A percentile compares a stretch with the other conserved stretches of the same genome.
Conservation (phyloP, 92 coral and sea anemone species). For the Plumapathes pennacea region DNA sequence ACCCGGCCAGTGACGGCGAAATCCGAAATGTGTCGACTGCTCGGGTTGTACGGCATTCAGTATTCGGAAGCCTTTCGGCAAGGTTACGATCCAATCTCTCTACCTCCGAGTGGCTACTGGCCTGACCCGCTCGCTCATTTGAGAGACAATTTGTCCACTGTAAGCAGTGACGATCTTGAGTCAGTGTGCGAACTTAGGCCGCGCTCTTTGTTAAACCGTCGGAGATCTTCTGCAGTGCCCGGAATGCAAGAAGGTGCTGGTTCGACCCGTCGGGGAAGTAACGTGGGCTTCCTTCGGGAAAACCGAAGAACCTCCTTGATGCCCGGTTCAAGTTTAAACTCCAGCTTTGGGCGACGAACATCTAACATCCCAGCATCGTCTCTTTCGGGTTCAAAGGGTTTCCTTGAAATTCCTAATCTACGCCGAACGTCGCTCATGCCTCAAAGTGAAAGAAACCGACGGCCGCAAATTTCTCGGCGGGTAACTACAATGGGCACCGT, state of each 20-base stretch:
- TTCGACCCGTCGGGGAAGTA: slow-evolving; percentile 40
- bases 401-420: too few species aligned
- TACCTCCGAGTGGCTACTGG: slow-evolving; percentile 82
- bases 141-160: slow-evolving; percentile 9
- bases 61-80: slow-evolving; percentile 55
- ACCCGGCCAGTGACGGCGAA: slow-evolving; percentile 25
- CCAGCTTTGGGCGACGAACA: too few species aligned
- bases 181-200: too few species aligned
- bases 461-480: too few species aligned
- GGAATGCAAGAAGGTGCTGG: slow-evolving; percentile 24
- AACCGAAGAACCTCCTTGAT: slow-evolving; percentile 21
- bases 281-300: slow-evolving; percentile 10
- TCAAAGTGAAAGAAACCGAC: too few species aligned
- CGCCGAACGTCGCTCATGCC: too few species aligned
- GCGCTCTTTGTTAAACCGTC: slow-evolving; percentile 32
- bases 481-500: too few species aligned
- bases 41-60: slow-evolving; percentile 66
- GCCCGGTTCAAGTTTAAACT: too few species aligned
- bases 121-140: slow-evolving; percentile 58
- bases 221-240: slow-evolving; percentile 42
- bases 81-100: slow-evolving; percentile 60
- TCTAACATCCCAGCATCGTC: too few species aligned
- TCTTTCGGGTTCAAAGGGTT: too few species aligned
- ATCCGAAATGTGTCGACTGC: slow-evolving; percentile 52
- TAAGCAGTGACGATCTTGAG: slow-evolving; percentile 13